Conservation (phyloP, 2,888 invertebrate species). For the Caradrina clavipalpis region DNA sequence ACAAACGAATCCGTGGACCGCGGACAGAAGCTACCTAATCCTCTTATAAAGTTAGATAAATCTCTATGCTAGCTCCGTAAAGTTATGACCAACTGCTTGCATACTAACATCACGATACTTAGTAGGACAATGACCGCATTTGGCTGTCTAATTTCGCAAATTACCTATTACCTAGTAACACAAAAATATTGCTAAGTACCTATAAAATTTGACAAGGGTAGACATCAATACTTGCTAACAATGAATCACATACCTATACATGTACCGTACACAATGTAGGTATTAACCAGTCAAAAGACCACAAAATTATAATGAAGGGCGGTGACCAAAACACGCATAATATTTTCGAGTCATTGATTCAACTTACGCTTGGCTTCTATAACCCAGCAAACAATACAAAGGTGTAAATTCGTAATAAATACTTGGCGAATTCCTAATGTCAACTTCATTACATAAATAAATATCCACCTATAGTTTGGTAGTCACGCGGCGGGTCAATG, state of each 20-base stretch:
- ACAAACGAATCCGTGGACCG: no score
- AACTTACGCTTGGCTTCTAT: constrained; percentile 20
- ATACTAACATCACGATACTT: constrained; percentile 7
- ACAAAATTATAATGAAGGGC: constrained; percentile 2
- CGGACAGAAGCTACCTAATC: no score
- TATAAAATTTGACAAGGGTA: not conserved
- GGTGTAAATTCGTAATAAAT: constrained; percentile 60
- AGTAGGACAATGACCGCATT: constrained; percentile 21
- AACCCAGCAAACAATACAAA: constrained; percentile 40
- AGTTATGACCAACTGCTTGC: constrained; percentile 8
- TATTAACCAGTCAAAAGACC: not conserved
- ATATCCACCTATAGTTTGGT: constrained; percentile 45
- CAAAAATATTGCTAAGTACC: not conserved
- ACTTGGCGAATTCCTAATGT: constrained; percentile 56
- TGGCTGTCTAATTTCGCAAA: constrained; percentile 5
- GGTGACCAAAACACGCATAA: constrained; percentile 15
- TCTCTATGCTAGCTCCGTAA: not conserved
- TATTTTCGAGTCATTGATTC: constrained; percentile 4
- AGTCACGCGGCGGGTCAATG: constrained; percentile 59
- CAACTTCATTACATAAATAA: constrained; percentile 59
- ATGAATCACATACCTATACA: constrained; percentile 12
- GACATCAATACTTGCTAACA: not conserved
- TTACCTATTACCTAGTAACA: not conserved
- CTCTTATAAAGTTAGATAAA: not conserved
- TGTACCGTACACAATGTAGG: constrained; percentile 12